Evolutionary conservation across 2,797 vertebrate species (phyloP).

Genomic region (Paedocypris micromegethes): DNA sequence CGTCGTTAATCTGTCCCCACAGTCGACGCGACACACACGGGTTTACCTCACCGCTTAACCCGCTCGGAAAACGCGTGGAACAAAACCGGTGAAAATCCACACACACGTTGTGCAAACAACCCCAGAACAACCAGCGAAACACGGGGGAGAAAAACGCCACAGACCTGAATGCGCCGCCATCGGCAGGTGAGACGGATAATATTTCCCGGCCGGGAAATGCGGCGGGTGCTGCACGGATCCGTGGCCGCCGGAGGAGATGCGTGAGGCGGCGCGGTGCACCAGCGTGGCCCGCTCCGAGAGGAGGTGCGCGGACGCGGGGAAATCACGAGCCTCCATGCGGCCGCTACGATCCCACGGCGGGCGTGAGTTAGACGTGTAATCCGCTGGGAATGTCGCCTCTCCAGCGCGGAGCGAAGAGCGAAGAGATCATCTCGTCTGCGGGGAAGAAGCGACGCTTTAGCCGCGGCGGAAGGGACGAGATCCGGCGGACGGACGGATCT

Average conservation of each 20-base stretch:
- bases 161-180: conserved; percentile 96
- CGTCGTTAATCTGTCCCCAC: too few relatives aligned
- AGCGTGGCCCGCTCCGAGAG: conserved; percentile 85
- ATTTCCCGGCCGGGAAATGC: conserved; percentile 90
- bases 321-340: conserved; percentile 92
- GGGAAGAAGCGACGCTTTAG: conserved; percentile 45
- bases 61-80: too few relatives aligned
- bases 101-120: not conserved
- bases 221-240: conserved; percentile 80
- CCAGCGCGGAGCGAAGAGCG: conserved; percentile 63
- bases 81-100: too few relatives aligned
- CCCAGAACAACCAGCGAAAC: not conserved
- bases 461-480: not conserved
- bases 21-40: too few relatives aligned
- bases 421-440: conserved; percentile 73
- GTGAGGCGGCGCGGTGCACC: conserved; percentile 84
- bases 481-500: not conserved
- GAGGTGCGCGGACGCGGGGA: conserved; percentile 88
- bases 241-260: conserved; percentile 80
- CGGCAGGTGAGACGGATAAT: conserved; percentile 89
- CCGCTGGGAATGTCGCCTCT: conserved; percentile 64
- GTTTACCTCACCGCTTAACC: too few relatives aligned
- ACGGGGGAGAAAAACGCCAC: conserved; percentile 34
- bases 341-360: conserved; percentile 68
- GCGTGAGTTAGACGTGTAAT: conserved; percentile 71